These are phyloP conservation scores for Nanorana parkeri DNA, from an alignment of 2,113 vertebrate species.

Conservation along the genomic window DNA sequence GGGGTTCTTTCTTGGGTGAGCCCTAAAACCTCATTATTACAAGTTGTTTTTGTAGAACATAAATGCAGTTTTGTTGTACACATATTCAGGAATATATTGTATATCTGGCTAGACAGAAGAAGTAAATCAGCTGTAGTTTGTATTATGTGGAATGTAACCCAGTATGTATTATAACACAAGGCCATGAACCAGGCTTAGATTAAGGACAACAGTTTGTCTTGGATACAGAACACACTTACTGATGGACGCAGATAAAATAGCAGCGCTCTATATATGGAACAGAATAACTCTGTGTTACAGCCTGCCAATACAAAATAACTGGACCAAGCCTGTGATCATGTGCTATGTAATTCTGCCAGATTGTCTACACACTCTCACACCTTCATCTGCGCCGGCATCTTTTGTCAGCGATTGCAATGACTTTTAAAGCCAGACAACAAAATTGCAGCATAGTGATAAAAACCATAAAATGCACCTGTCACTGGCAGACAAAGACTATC, in stretches of 20 bases:
- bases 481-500: no score
- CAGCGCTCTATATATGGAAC: not conserved
- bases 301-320: not conserved
- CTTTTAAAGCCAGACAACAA: not conserved
- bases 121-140: not conserved
- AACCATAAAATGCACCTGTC: no score
- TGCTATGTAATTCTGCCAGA: not conserved
- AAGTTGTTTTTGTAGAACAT: no score
- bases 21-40: no score
- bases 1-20: no score
- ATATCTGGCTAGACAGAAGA: not conserved
- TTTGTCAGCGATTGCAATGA: not conserved
- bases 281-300: not conserved
- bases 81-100: not conserved
- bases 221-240: not conserved
- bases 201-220: not conserved
- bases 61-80: not conserved
- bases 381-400: not conserved
- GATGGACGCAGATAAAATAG: not conserved
- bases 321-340: not conserved
- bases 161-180: not conserved
- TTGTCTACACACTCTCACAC: not conserved
- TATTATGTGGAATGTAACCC: not conserved
- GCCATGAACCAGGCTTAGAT: not conserved
- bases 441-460: no score